phyloP scores from a whole-genome alignment of 1,140 invertebrate genomes.

The Listronotus bonariensis region DNA sequence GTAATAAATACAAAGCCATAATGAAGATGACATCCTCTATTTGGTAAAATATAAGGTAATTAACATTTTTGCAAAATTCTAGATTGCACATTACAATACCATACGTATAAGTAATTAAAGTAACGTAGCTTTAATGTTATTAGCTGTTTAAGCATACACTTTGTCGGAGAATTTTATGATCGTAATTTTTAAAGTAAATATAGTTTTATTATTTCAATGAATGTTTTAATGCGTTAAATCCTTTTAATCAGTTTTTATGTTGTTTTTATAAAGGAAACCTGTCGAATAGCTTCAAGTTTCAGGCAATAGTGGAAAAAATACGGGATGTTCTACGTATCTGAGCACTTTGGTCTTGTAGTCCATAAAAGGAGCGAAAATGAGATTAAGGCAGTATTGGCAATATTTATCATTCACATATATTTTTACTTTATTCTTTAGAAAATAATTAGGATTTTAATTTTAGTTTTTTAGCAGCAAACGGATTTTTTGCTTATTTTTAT shows the following conservation, averaged over 20 bases:
- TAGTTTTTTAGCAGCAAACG: too few relatives aligned
- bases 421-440: too few relatives aligned
- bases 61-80: conserved; percentile 36
- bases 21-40: conserved; percentile 16
- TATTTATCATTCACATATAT: too few relatives aligned
- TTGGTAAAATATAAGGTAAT: conserved; percentile 17
- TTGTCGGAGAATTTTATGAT: conserved; percentile 21
- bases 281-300: too few relatives aligned
- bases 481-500: too few relatives aligned
- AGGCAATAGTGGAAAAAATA: too few relatives aligned
- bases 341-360: too few relatives aligned
- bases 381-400: too few relatives aligned
- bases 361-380: too few relatives aligned
- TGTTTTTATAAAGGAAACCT: too few relatives aligned
- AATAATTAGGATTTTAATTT: too few relatives aligned
- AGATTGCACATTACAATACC: conserved; percentile 24
- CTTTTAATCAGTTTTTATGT: background rate
- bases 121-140: conserved; percentile 22
- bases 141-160: conserved; percentile 3
- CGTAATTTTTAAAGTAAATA: conserved; percentile 16
- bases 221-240: conserved; percentile 6
- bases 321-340: too few relatives aligned
- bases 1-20: conserved; percentile 29
- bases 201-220: conserved; percentile 26
- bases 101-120: conserved; percentile 28